Evolutionary conservation across 2,888 invertebrate genomes (phyloP).

Genomic region (Drosophila quasianomalipes): DNA sequence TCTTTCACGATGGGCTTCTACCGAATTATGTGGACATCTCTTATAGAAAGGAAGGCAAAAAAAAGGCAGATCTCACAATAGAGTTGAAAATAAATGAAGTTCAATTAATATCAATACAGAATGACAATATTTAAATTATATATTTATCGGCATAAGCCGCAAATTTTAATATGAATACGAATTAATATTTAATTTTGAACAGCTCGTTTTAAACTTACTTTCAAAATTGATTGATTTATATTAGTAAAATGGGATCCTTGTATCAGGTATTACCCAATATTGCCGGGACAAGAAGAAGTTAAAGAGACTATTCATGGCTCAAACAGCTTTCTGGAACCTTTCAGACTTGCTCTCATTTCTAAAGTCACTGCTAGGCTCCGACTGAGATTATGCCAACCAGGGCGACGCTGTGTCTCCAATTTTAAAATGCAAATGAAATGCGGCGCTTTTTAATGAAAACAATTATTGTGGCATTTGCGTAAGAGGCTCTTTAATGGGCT

Average conservation of each 20-base stretch:
- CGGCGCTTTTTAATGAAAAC: constrained; percentile 71
- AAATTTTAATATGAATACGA: neutral
- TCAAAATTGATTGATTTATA: neutral
- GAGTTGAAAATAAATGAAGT: neutral
- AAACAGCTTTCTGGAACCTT: neutral
- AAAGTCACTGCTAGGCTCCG: neutral
- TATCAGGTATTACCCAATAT: neutral
- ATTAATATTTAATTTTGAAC: neutral
- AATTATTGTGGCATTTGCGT: constrained; percentile 81
- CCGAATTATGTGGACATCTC: neutral
- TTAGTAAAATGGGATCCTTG: neutral
- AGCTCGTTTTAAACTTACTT: neutral
- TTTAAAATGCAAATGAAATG: constrained; percentile 68
- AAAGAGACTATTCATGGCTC: neutral
- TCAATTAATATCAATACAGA: neutral
- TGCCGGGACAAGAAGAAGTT: neutral
- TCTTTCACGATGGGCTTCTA: neutral
- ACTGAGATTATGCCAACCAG: neutral
- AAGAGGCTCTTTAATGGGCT: constrained; percentile 77
- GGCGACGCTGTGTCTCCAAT: constrained; percentile 9
- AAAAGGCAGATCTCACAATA: neutral
- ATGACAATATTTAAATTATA: neutral
- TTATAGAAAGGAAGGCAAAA: neutral
- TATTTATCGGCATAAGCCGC: neutral
- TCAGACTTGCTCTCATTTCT: neutral